phyloP scores from a whole-genome alignment of 37 sponge, comb jelly and placozoan genomes.

The Cladorhizidae sp. region DNA sequence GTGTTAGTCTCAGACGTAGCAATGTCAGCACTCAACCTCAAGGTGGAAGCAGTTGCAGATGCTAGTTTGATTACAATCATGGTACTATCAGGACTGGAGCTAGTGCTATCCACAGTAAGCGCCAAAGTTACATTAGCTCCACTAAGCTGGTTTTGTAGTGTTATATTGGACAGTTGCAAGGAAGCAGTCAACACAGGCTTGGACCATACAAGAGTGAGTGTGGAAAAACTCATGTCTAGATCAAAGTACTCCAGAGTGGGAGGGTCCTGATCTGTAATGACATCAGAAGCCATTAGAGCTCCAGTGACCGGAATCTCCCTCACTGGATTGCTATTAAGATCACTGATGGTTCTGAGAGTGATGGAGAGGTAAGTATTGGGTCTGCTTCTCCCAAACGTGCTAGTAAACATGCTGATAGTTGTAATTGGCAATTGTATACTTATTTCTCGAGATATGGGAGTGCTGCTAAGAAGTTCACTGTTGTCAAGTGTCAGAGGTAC shows the following conservation, averaged over 20 bases:
- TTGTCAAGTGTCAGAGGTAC: slow-evolving; percentile 26
- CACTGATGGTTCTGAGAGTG: slow-evolving; percentile 60
- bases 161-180: slow-evolving; percentile 31
- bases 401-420: slow-evolving; percentile 30
- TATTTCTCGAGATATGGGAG: slow-evolving; percentile 11
- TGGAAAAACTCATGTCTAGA: slow-evolving; percentile 58
- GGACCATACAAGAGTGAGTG: slow-evolving; percentile 64
- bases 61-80: slow-evolving; percentile 62
- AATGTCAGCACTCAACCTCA: slow-evolving; percentile 38
- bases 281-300: slow-evolving; percentile 52
- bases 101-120: slow-evolving; percentile 26
- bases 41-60: slow-evolving; percentile 15
- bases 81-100: slow-evolving; percentile 52
- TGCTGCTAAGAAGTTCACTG: slow-evolving; percentile 40
- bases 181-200: slow-evolving; percentile 56
- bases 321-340: slow-evolving; percentile 70
- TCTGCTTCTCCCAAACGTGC: slow-evolving; percentile 39
- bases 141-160: slow-evolving; percentile 30
- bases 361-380: slow-evolving; percentile 73
- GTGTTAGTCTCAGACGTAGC: slow-evolving; percentile 66
- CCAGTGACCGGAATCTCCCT: slow-evolving; percentile 44
- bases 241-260: slow-evolving; percentile 78
- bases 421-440: slow-evolving; percentile 56
- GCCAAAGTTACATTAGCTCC: neutral
- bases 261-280: slow-evolving; percentile 52